Evolutionary conservation across 2,113 vertebrate genomes (phyloP).

Genomic region (Colistium nudipinnis): DNA sequence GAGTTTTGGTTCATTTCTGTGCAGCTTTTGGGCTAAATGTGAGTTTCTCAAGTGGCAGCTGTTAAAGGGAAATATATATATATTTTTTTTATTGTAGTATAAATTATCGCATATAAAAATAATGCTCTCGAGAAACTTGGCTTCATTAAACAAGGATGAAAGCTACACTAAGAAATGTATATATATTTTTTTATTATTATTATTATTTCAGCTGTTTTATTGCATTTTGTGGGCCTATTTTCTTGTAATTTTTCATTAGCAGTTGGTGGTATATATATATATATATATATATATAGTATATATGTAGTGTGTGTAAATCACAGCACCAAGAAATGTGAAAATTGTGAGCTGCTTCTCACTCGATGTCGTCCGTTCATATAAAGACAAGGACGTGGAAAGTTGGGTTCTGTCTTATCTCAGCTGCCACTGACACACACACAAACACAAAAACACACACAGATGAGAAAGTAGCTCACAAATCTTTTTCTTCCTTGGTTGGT

Average conservation of each 20-base stretch:
- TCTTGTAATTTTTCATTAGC: too few species aligned
- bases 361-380: conserved; percentile 3
- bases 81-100: too few species aligned
- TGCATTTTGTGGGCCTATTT: too few species aligned
- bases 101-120: not conserved
- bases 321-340: conserved; percentile 15
- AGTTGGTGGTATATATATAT: too few species aligned
- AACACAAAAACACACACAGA: conserved; percentile 27
- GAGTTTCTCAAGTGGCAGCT: not conserved
- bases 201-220: too few species aligned
- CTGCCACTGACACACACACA: not conserved
- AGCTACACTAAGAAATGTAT: too few species aligned
- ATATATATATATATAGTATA: not conserved
- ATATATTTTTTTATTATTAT: too few species aligned
- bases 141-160: too few species aligned
- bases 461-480: conserved; percentile 12
- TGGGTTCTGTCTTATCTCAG: conserved; percentile 24
- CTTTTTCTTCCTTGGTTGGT: not conserved
- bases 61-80: too few species aligned
- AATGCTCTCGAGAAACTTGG: not conserved
- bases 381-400: conserved; percentile 13
- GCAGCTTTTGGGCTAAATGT: not conserved
- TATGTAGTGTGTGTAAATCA: conserved; percentile 11
- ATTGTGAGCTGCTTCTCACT: conserved; percentile 16
- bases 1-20: not conserved